Percentiles rank a stretch among this genome's conserved stretches.
Conservation (phyloP, 2,888 invertebrate species). For the Phaonia tiefii region DNA sequence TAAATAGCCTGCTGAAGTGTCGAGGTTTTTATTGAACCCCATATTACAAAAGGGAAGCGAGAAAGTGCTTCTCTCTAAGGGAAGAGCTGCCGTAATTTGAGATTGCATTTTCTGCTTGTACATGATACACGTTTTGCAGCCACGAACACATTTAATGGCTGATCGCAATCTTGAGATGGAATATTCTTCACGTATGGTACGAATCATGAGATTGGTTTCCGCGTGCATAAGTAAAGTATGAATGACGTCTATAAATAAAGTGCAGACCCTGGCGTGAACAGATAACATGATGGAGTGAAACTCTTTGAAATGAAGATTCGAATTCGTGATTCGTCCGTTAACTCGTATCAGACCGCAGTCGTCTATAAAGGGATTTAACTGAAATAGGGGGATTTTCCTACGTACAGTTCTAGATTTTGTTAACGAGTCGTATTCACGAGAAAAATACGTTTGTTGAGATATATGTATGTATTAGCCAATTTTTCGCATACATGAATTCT, state of each 20-base stretch:
- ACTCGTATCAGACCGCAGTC: too few species aligned
- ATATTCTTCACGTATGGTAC: slow-evolving; percentile 42
- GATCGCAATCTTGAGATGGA: slow-evolving; percentile 43
- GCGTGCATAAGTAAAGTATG: slow-evolving; percentile 52
- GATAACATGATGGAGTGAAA: slow-evolving; percentile 46
- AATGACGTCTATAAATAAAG: slow-evolving; percentile 31
- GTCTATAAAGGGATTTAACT: too few species aligned
- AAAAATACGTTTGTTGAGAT: background rate
- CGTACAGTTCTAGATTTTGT: too few species aligned
- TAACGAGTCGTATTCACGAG: too few species aligned
- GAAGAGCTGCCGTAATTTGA: slow-evolving; percentile 50
- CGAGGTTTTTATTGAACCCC: slow-evolving; percentile 34
- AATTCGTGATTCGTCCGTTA: too few species aligned
- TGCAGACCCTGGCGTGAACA: slow-evolving; percentile 1
- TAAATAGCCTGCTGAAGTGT: too few species aligned
- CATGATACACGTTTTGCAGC: too few species aligned
- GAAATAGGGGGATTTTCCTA: too few species aligned
- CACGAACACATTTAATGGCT: slow-evolving; percentile 27
- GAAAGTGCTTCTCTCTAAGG: too few species aligned
- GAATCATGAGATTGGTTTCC: too few species aligned
- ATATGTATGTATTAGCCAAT: slow-evolving; percentile 43
- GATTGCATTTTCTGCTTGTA: too few species aligned
- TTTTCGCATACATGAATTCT: slow-evolving; percentile 21
- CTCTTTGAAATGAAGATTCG: slow-evolving; percentile 45
- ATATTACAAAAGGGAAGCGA: too few species aligned